Base-by-base conservation (phyloP, 1,140 invertebrate genomes). In the Dysdera silvatica region DNA sequence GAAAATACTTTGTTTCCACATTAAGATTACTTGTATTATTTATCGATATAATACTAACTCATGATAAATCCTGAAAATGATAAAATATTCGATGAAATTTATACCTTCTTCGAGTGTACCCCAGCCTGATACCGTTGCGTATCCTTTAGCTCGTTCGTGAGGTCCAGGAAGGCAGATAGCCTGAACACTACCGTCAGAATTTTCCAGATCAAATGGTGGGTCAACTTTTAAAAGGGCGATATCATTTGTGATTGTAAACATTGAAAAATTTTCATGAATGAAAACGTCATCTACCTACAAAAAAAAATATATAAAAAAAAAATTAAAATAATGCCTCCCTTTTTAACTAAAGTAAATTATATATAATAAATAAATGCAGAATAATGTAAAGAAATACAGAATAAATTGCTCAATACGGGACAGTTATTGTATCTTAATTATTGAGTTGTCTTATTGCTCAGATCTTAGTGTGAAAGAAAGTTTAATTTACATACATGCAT, bases 81-180 rank as follows among this genome's bases (percentile, higher is more conserved):
- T n/a, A 4, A 49, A 31, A 20, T 6, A 12, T 45, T 45, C 26
- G 20, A 6, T 8, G 4, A 20, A 6, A 3, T 18, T 23, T 18
- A 49, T 49, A 62, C 60, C 60, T 56, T 62, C 60, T 40, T 62
- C 56, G 7, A 62, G 26, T 20, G 60, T 40, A 7, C 60, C 60
- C 60, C 60, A 62, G 14, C 60, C 60, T 20, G 60, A 62, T 29
- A 62, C 60, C 20, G 28, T 33, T 2, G 52, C 60, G 32, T 62
- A 56, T 26, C 60, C 60, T 37, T 49, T 32, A 14, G 60, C 52
- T 12, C 56, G 52, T 10, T 55, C 29, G 23, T 28, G 16, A 4
- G 52, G 52, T 4, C 20, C 3, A 10, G 60, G 60, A 20, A 62
- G 32, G 29, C 52, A 62, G 7, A 37, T 28, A 23, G 60, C 14